Base-by-base conservation (phyloP, 2,797 vertebrate genomes). In the Nothura maculosa region DNA sequence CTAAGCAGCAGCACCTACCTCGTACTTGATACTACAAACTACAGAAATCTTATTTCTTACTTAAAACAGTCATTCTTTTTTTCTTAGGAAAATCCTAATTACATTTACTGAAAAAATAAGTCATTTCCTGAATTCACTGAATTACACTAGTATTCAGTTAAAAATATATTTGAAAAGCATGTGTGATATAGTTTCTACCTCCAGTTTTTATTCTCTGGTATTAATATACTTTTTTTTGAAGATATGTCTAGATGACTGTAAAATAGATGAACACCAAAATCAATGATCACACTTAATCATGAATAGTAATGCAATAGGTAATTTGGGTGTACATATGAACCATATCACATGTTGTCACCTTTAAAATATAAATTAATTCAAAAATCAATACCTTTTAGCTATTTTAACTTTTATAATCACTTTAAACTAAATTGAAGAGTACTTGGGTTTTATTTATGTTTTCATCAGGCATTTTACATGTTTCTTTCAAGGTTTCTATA, bases 381-480 rank as follows among this genome's bases (percentile, higher is more conserved):
- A 67, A 94, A 95, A 95, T 95, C 85, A 86, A 96, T 96, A 93
- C 77, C 87, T 95, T 93, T 92, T 94, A 96, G 52, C 87, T 63
- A 42, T 28, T 78, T 28, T 32, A 91, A 87, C 47, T 95, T 94
- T 88, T 54, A 70, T 63, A 89, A 87, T 81, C 34, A 54, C 28
- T 87, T 83, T 54, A 20, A 91, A 62, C 27, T 83, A 55, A 82
- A 73, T 87, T 66, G 70, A 87, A 42, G 47, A 54, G 30, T 61
- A 17, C 8, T 52, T 52, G 30, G n/a, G 64, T 81, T 81, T 69
- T 25, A 94, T 89, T 91, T 94, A 68, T 25, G 58, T 87, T 93
- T 93, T 85, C 12, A 34, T 81, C 52, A 83, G 13, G n/a, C 57
- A 20, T 74, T 93, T 77, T 85, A 24, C 27, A 83, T 66, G 24